Evolutionary conservation across 1,140 invertebrate species (phyloP), one percentile per base, ranked within the genome.

Genomic region (Aphelenchoides fujianensis): DNA sequence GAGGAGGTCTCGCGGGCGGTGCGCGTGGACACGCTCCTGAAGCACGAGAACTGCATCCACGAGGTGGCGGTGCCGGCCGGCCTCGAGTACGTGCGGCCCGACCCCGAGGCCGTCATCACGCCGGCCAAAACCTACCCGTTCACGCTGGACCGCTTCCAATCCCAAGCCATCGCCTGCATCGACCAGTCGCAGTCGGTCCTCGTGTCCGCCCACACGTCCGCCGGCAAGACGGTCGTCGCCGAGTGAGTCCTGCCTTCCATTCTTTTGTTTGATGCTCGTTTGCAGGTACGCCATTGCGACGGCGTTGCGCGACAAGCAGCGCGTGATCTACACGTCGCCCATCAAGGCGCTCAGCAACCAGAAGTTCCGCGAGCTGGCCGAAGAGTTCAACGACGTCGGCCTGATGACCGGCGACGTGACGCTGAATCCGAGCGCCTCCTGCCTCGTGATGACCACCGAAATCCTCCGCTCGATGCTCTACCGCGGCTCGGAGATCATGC

Each of bases 331-430:
- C 83, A 99, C 97, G 23, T 97, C 97, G 52, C 97, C 97, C 1
- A 99, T 99, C 70, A 99, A 99, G 88, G 97, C 97, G 2, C 85
- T 99, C 23, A 98, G 95, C 80, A 99, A 99, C 88, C 97, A 99
- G 86, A 99, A 99, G 83, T 99, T 96, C 85, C 88, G 96, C 79
- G 97, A 99, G 86, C 94, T 99, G 85, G 91, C 90, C 79, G 95
- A 98, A 85, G 94, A 98, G 85, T 99, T 99, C 82, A 89, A 91
- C 85, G 97, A 99, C 87, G 96, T 99, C 31, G 96, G 97, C 63
- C 87, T 99, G 5, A 91, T 99, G 74, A 99, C 97, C 67, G 97
- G 97, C 52, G 97, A 99, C 88, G 95, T 98, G 2, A 99, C 96
- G 2, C 97, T 98, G 37, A 98, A 98, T 88, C 94, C 95, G 23